Conservation (phyloP, 2,797 vertebrate genomes). For the Tokudaia tokunoshimensis region DNA sequence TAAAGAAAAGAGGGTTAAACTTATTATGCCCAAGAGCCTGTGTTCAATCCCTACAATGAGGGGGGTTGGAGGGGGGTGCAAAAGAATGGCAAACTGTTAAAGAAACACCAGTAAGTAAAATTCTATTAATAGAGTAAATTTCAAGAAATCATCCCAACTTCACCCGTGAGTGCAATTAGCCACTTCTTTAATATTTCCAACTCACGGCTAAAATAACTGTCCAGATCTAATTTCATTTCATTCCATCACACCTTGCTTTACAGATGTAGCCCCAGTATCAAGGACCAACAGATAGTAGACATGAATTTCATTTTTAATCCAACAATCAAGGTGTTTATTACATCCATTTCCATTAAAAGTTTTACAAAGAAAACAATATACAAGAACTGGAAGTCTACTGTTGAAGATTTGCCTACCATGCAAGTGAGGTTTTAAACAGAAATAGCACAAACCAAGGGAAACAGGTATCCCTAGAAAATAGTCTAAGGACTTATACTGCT, state of each 20-base stretch:
- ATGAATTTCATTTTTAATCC: not conserved
- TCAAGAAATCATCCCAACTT: conserved; percentile 4
- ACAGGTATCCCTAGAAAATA: not conserved
- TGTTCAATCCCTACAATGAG: not conserved
- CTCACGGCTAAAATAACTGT: not conserved
- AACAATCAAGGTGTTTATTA: conserved; percentile 35
- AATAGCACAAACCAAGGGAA: conserved; percentile 23
- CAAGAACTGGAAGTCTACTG: conserved; percentile 29
- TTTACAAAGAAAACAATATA: conserved; percentile 38
- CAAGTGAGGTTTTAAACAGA: conserved; percentile 24
- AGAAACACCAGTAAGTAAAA: conserved; percentile 27
- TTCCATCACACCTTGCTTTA: not conserved
- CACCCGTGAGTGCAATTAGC: not conserved
- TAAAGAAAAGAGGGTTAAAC: not conserved
- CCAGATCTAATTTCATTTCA: conserved; percentile 21
- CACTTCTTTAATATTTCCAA: conserved; percentile 31
- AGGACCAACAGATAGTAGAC: not conserved
- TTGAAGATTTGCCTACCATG: conserved; percentile 37
- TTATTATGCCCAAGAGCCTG: not conserved
- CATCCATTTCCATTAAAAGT: conserved; percentile 33
- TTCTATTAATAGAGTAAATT: conserved; percentile 7
- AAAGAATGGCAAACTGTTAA: not conserved
- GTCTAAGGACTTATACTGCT: not conserved
- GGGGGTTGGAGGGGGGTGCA: no score
- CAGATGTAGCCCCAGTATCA: not conserved